phyloP scores from a whole-genome alignment of 2,797 vertebrate genomes.

The Arrhamphus sclerolepis region DNA sequence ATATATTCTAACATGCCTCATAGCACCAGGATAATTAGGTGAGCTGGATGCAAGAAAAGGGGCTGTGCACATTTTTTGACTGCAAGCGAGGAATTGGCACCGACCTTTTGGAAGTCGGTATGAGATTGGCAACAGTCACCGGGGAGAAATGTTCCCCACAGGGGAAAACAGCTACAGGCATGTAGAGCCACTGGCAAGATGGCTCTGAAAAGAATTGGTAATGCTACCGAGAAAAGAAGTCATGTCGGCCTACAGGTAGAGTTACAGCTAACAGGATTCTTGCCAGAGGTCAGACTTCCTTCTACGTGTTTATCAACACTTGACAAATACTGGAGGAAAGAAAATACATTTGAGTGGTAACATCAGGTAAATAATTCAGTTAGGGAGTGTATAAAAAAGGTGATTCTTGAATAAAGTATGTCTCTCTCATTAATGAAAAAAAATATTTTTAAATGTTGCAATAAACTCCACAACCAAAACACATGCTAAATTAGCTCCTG shows the following conservation, averaged over 20 bases:
- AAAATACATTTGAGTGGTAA: neutral
- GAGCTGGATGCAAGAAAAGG: slow-evolving; percentile 62
- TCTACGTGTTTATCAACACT: slow-evolving; percentile 41
- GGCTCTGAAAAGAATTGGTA: slow-evolving; percentile 52
- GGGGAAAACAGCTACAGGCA: slow-evolving; percentile 75
- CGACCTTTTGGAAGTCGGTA: slow-evolving; percentile 61
- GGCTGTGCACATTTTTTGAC: slow-evolving; percentile 50
- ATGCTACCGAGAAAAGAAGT: slow-evolving; percentile 37
- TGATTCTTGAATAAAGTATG: neutral
- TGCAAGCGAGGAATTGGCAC: slow-evolving; percentile 58
- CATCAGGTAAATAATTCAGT: neutral
- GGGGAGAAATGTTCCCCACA: slow-evolving; percentile 65
- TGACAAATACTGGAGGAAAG: slow-evolving; percentile 15
- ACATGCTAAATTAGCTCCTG: slow-evolving; percentile 6
- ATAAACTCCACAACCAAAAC: slow-evolving; percentile 1
- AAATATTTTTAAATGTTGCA: neutral
- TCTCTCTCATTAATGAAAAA: neutral
- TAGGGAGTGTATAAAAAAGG: neutral
- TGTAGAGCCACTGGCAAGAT: slow-evolving; percentile 51
- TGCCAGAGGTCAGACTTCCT: slow-evolving; percentile 47
- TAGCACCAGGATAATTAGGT: slow-evolving; percentile 79
- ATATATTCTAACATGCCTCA: slow-evolving; percentile 77
- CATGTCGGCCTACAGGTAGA: slow-evolving; percentile 50
- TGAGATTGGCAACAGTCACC: slow-evolving; percentile 68
- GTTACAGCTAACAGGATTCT: slow-evolving; percentile 51